phyloP scores from a whole-genome alignment of 2,797 vertebrate species.

The Salmo trutta region DNA sequence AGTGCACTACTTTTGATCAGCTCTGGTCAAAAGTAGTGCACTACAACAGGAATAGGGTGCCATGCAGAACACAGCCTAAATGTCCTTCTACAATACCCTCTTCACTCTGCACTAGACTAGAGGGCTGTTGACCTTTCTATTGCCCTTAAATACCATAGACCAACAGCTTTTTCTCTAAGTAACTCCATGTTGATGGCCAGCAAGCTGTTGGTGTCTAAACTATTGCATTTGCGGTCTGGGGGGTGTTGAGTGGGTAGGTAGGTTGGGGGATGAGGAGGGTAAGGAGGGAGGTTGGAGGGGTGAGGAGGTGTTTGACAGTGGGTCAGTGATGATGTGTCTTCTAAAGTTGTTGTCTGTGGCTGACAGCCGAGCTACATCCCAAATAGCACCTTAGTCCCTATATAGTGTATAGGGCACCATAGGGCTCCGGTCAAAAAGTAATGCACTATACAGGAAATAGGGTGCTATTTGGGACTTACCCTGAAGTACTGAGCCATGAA shows the following conservation, averaged over 20 bases:
- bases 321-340: conserved; percentile 73
- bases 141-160: conserved; percentile 47
- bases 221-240: conserved; percentile 39
- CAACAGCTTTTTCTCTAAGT: conserved; percentile 42
- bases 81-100: not conserved
- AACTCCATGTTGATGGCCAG: conserved; percentile 25
- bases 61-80: not conserved
- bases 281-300: not conserved
- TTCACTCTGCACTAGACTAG: conserved; percentile 11
- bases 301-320: conserved; percentile 51
- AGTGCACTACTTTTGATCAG: not conserved
- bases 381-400: not conserved
- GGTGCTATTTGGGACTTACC: not conserved
- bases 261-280: conserved; percentile 16
- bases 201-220: conserved; percentile 57
- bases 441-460: not conserved
- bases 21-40: too few relatives aligned
- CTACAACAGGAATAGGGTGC: not conserved
- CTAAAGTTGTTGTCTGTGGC: conserved; percentile 64
- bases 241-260: conserved; percentile 1
- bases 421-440: not conserved
- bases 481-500: conserved; percentile 56
- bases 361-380: conserved; percentile 58
- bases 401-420: not conserved
- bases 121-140: conserved; percentile 39